These are phyloP conservation scores for Manis crassicaudata DNA, from an alignment of 2,797 vertebrate species.

Conservation along the genomic window DNA sequence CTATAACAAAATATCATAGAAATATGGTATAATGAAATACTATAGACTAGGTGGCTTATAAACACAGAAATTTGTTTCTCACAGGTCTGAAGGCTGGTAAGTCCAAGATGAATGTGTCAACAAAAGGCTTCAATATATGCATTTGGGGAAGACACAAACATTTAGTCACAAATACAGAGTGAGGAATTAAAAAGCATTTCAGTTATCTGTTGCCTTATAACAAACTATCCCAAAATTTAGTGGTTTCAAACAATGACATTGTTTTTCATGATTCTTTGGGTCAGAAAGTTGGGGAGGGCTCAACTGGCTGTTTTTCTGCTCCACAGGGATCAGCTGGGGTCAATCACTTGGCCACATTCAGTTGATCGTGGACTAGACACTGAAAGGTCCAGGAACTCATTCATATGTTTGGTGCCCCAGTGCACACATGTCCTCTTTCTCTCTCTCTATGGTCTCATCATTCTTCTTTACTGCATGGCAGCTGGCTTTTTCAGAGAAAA, in stretches of 20 bases:
- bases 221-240: neutral
- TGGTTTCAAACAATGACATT: neutral
- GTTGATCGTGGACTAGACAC: neutral
- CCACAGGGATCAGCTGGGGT: neutral
- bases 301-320: slow-evolving; percentile 3
- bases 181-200: neutral
- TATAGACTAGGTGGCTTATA: neutral
- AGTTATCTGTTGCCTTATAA: neutral
- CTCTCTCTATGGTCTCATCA: neutral
- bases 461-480: neutral
- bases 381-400: neutral
- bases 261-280: neutral
- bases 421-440: neutral
- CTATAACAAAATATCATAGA: neutral
- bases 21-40: neutral
- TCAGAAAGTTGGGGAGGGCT: neutral
- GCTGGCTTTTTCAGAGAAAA: neutral
- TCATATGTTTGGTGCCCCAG: neutral
- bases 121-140: neutral
- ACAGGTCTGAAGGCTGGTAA: neutral
- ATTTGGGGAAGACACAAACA: neutral
- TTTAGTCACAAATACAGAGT: neutral
- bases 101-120: neutral
- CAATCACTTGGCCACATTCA: neutral
- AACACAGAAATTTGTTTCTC: neutral